Evolutionary conservation across 2,113 vertebrate species (phyloP).

Genomic region (Syrmaticus mikado): DNA sequence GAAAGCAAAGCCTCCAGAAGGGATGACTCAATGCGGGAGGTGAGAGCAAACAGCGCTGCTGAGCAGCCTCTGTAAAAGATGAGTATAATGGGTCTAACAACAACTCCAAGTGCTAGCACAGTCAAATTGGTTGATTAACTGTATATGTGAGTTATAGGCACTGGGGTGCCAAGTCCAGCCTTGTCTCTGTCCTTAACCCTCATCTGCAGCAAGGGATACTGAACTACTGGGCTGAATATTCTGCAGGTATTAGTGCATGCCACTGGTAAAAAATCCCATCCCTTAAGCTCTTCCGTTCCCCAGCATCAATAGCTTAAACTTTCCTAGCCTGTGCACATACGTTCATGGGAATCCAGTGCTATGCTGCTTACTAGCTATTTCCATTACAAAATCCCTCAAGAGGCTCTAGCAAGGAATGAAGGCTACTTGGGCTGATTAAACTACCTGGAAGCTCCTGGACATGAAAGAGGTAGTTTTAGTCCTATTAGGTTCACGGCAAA

Average conservation of each 20-base stretch:
- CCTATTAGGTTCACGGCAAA: constrained; percentile 38
- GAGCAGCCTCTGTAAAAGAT: not conserved
- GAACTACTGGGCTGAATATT: not conserved
- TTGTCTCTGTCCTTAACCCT: not conserved
- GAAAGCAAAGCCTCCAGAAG: constrained; percentile 10
- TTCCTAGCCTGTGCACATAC: not conserved
- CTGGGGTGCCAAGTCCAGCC: not conserved
- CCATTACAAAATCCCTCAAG: constrained; percentile 39
- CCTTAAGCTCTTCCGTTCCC: not conserved
- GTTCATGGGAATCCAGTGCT: not conserved
- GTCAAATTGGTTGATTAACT: not conserved
- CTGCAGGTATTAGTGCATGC: not conserved
- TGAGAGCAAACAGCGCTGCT: not conserved
- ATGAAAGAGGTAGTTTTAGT: constrained; percentile 1
- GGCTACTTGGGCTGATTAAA: constrained; percentile 34
- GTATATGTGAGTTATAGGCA: not conserved
- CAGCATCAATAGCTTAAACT: not conserved
- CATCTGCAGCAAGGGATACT: not conserved
- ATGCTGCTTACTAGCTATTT: constrained; percentile 22
- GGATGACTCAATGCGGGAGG: not conserved
- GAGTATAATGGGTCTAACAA: not conserved
- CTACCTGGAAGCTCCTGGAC: constrained; percentile 31
- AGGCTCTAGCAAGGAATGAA: constrained; percentile 32
- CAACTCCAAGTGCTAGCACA: not conserved
- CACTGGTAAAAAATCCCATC: constrained; percentile 5